These are phyloP conservation scores for Elachura formosa DNA, from an alignment of 2,113 vertebrate species.

Conservation along the genomic window DNA sequence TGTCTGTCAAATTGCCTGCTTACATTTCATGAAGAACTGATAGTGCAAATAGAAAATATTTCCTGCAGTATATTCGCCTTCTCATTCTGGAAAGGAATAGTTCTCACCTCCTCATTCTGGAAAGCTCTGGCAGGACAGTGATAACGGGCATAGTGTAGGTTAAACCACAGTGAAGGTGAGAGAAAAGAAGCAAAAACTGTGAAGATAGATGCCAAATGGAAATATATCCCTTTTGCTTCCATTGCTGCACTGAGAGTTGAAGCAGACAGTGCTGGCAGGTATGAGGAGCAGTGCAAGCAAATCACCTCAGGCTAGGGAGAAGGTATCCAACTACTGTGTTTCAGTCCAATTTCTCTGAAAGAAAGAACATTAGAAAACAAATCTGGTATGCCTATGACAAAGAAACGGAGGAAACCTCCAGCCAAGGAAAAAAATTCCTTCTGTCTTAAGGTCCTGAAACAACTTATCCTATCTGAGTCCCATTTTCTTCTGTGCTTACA, in stretches of 20 bases:
- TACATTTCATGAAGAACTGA: not conserved
- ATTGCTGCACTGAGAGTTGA: not conserved
- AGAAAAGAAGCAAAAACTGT: not conserved
- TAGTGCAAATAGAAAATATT: not conserved
- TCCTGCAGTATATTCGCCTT: not conserved
- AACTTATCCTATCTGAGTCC: not conserved
- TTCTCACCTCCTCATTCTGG: not conserved
- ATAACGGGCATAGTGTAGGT: not conserved
- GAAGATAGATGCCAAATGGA: not conserved
- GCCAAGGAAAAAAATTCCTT: not conserved
- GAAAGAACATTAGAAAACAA: not conserved
- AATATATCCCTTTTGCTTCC: not conserved
- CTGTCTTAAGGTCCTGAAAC: not conserved
- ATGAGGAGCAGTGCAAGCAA: not conserved
- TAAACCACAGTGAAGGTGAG: not conserved
- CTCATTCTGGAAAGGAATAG: not conserved
- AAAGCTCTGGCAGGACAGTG: not conserved
- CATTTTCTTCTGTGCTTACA: rapidly evolving
- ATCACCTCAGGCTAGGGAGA: not conserved
- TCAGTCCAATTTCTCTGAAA: not conserved
- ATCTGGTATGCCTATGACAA: not conserved
- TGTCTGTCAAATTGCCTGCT: not conserved
- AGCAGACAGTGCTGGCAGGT: not conserved
- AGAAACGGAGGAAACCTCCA: not conserved
- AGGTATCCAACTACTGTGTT: not conserved